Percentiles rank a stretch among this genome's conserved stretches.
Evolutionary conservation across 2,888 invertebrate species (phyloP).

Genomic region (Pyrgus malvae): DNA sequence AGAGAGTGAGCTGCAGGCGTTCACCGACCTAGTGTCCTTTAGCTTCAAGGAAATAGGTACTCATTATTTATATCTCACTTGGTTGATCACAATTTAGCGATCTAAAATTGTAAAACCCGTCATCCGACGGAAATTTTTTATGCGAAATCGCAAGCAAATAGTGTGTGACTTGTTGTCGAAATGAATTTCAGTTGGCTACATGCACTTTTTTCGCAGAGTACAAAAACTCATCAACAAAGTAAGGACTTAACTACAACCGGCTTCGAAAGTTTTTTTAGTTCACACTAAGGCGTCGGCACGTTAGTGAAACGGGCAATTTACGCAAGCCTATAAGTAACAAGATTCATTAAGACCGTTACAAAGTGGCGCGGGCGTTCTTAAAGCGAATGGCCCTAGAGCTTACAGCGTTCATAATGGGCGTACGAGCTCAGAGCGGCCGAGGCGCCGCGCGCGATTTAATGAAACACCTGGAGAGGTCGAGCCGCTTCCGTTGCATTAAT

Average conservation of each 20-base stretch:
- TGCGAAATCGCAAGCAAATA: no score
- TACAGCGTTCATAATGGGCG: conserved; percentile 78
- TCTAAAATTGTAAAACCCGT: no score
- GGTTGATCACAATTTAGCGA: no score
- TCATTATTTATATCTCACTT: no score
- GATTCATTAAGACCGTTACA: conserved; percentile 81
- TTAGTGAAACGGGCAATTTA: conserved; percentile 78
- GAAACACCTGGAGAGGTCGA: conserved; percentile 80
- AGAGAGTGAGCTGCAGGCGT: no score
- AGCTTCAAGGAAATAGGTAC: no score
- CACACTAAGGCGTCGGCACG: conserved; percentile 31
- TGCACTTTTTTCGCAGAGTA: no score
- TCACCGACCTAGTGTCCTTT: conserved; percentile 7
- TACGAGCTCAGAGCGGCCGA: conserved; percentile 56
- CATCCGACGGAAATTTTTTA: no score
- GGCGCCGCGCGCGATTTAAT: conserved; percentile 77
- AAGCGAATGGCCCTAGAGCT: conserved; percentile 80
- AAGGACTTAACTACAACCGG: conserved; percentile 27
- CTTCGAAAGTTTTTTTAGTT: conserved; percentile 54
- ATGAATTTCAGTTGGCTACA: no score
- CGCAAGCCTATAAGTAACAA: conserved; percentile 79
- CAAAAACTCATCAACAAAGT: no score
- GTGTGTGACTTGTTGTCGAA: no score
- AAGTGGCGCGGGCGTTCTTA: conserved; percentile 80
- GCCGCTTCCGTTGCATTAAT: conserved; percentile 78